Evolutionary conservation across 2,888 invertebrate genomes (phyloP).

Genomic region (Napeogenes inachia): DNA sequence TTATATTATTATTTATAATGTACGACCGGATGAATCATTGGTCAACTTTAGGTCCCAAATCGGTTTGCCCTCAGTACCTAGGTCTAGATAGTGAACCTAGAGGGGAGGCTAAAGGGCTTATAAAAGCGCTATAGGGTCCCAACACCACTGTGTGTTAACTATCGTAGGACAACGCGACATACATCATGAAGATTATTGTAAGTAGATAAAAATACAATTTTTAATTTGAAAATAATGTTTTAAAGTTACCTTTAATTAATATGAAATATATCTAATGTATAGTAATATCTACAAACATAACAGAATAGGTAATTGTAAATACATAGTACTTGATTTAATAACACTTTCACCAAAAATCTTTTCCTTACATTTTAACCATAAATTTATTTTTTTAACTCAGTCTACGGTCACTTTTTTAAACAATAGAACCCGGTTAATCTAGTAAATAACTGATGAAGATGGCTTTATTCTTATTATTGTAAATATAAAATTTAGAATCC

Average conservation of each 20-base stretch:
- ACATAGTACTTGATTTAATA: too few species aligned
- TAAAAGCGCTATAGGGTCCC: slow-evolving; percentile 32
- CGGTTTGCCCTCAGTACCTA: slow-evolving; percentile 15
- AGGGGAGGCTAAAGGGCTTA: slow-evolving; percentile 31
- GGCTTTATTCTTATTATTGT: too few species aligned
- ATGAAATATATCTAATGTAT: background rate
- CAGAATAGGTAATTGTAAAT: too few species aligned
- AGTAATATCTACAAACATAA: background rate
- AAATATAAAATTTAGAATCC: too few species aligned
- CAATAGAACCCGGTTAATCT: too few species aligned
- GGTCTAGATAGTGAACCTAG: slow-evolving; percentile 25
- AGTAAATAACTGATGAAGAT: too few species aligned
- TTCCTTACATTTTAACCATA: too few species aligned
- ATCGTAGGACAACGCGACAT: slow-evolving; percentile 1
- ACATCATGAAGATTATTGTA: slow-evolving; percentile 41
- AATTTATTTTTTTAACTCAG: too few species aligned
- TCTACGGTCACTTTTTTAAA: too few species aligned
- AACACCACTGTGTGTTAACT: slow-evolving; percentile 3
- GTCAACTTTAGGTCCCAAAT: slow-evolving; percentile 15
- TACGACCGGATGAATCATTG: slow-evolving; percentile 22
- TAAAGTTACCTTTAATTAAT: background rate
- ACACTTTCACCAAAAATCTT: too few species aligned
- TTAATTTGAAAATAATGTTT: background rate
- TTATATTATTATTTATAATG: slow-evolving; percentile 12
- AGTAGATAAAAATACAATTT: slow-evolving; percentile 26